Percentiles rank a stretch among this genome's conserved stretches.
These are phyloP conservation scores for Lacerta bilineata DNA, from an alignment of 2,797 vertebrate species.

Conservation along the genomic window DNA sequence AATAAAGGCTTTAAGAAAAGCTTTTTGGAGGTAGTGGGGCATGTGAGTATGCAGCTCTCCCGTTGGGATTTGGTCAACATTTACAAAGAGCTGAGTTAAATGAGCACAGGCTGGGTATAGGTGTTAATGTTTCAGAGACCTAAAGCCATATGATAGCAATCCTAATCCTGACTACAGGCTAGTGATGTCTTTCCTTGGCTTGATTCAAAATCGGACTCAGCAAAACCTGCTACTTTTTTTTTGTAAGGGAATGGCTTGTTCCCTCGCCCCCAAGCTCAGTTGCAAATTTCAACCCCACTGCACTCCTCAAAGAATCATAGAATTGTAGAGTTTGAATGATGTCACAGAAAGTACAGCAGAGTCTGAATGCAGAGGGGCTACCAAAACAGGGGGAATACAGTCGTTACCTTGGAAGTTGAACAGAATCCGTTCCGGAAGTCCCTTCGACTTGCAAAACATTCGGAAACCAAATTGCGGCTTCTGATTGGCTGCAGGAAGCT, in stretches of 20 bases:
- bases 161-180: neutral
- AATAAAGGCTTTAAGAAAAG: slow-evolving; percentile 7
- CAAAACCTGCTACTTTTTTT: neutral
- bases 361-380: neutral
- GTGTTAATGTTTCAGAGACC: neutral
- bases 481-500: no score
- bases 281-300: neutral
- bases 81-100: neutral
- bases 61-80: neutral
- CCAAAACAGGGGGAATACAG: neutral
- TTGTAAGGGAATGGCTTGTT: neutral
- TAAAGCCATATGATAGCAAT: neutral
- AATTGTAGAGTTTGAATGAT: neutral
- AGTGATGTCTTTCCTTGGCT: neutral
- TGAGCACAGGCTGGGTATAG: neutral
- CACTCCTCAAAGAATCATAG: no score
- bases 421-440: no score
- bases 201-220: neutral
- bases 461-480: no score
- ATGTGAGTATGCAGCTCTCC: neutral
- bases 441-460: no score
- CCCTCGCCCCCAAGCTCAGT: neutral
- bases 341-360: neutral
- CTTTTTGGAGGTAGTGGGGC: neutral
- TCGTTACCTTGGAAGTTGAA: no score